phyloP scores from a whole-genome alignment of 2,797 vertebrate species.

The Neomorphus geoffroyi region DNA sequence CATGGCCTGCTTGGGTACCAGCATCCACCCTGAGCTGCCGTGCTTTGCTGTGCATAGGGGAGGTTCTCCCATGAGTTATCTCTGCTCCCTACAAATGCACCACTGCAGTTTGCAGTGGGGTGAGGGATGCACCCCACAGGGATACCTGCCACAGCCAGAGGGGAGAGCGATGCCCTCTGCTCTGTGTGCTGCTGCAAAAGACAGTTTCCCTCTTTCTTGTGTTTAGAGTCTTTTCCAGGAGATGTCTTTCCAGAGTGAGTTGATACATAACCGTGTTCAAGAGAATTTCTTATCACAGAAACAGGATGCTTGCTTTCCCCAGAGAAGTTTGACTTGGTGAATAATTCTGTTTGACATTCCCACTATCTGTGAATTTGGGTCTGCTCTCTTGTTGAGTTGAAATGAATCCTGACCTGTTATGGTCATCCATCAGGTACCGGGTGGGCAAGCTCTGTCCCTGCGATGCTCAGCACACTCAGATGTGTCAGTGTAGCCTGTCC shows the following conservation, averaged over 20 bases:
- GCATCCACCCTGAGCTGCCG: fast-evolving
- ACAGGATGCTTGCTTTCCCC: neutral
- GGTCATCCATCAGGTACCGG: fast-evolving
- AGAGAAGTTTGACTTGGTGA: neutral
- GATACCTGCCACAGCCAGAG: fast-evolving
- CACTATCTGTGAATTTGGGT: neutral
- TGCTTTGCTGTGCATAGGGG: neutral
- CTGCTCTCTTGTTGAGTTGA: neutral
- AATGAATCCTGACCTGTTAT: fast-evolving
- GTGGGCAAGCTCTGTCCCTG: neutral
- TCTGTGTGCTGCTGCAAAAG: fast-evolving
- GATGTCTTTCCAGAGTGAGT: neutral
- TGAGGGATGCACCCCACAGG: neutral
- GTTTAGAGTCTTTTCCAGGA: neutral
- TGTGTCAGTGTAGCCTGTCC: fast-evolving
- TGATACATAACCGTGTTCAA: neutral
- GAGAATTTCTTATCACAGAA: neutral
- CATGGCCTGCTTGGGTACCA: fast-evolving
- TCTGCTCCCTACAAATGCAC: fast-evolving
- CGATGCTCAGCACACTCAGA: fast-evolving
- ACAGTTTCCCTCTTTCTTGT: neutral
- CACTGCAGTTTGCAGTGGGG: fast-evolving
- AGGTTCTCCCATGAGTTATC: neutral
- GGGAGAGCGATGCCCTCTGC: fast-evolving
- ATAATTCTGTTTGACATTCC: neutral